A percentile compares a stretch with the other conserved stretches of the same genome.
Conservation (phyloP, 2,888 invertebrate species). For the Erynnis tages region DNA sequence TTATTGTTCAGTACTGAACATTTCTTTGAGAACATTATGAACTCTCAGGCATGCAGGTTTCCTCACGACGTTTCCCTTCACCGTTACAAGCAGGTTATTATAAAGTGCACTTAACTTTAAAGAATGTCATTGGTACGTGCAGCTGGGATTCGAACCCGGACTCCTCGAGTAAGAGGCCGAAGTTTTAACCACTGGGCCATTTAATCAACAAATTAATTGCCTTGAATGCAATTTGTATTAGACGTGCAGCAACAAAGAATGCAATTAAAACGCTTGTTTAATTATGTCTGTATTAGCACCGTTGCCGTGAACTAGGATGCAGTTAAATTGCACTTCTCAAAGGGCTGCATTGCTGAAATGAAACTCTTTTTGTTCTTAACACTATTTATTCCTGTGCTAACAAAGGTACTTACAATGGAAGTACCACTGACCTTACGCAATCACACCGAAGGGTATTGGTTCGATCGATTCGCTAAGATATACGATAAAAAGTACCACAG, state of each 20-base stretch:
- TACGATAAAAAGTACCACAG: background rate
- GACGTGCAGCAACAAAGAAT: background rate
- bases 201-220: too few species aligned
- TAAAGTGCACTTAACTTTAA: too few species aligned
- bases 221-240: too few species aligned
- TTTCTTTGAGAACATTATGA: too few species aligned
- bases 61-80: background rate
- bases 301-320: too few species aligned
- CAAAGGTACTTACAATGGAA: background rate
- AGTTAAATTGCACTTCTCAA: background rate
- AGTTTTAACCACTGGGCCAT: too few species aligned
- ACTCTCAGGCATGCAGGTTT: background rate
- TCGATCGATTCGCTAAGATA: background rate
- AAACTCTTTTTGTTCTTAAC: background rate
- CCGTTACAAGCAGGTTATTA: too few species aligned
- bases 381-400: background rate
- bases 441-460: background rate
- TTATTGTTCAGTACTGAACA: too few species aligned
- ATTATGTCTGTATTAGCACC: background rate
- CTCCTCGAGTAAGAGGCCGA: too few species aligned
- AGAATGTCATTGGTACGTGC: too few species aligned
- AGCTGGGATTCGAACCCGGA: too few species aligned
- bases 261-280: constrained; percentile 1
- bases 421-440: background rate
- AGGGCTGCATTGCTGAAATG: background rate